Evolutionary conservation across 2,797 vertebrate species (phyloP).

Genomic region (Cuculus canorus): DNA sequence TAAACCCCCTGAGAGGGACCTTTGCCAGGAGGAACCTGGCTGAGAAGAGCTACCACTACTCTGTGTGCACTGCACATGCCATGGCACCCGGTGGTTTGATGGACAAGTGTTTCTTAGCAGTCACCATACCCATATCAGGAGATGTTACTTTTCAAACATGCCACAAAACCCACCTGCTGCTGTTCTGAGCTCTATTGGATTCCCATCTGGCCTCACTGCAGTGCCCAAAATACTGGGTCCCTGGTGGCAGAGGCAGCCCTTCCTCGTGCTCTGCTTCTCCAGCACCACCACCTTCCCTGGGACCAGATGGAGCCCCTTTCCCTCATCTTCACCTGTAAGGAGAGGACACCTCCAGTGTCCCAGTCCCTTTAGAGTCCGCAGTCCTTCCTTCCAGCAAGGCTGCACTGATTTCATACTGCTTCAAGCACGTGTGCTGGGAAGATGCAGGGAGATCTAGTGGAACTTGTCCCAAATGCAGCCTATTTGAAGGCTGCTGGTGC

Average conservation of each 20-base stretch:
- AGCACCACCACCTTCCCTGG: background rate
- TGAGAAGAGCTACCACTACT: background rate
- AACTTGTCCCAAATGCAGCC: background rate
- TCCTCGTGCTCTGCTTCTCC: background rate
- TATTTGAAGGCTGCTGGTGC: background rate
- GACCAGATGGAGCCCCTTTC: background rate
- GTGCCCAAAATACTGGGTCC: background rate
- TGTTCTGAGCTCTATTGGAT: background rate
- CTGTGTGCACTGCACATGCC: too few relatives aligned
- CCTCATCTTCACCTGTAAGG: background rate
- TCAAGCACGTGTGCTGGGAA: background rate
- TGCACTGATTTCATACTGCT: background rate
- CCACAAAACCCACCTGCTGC: background rate
- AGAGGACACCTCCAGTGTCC: background rate
- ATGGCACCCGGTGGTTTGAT: background rate
- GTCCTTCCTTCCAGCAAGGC: background rate
- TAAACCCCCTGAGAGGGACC: background rate
- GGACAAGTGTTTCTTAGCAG: fast-evolving
- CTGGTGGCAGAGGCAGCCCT: background rate
- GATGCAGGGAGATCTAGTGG: background rate
- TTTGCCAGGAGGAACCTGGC: background rate
- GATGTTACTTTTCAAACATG: background rate
- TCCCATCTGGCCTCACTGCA: background rate
- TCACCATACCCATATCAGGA: background rate
- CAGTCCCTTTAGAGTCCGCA: background rate